Base-by-base conservation (phyloP, 1,140 invertebrate genomes). In the Calycopis cecrops region DNA sequence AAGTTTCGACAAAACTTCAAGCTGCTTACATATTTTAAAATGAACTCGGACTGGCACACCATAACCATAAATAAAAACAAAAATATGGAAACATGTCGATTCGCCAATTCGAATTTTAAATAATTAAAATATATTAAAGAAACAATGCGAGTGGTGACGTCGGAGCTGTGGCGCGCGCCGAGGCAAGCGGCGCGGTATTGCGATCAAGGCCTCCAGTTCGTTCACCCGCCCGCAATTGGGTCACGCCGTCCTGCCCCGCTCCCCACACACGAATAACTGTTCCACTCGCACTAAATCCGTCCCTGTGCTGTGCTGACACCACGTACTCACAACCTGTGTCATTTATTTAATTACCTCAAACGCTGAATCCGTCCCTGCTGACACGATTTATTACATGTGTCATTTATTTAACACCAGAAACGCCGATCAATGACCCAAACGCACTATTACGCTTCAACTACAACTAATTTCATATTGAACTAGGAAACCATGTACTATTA, bases 151-250 rank as follows among this genome's bases (percentile, higher is more conserved):
- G 60, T 63, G 60, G 68, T 77, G 76, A 79, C 73, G 76, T 75
- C 60, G 52, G 55, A 56, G 60, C 49, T 56, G 34, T 38, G 44
- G 63, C 52, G 63, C 35, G 55, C 6, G 57, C 28, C 58, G 52
- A 42, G 57, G 52, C 44, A 60, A 53, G 68, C 63, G 52, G 62
- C 54, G 62, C 62, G 65, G 78, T 77, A 85, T 84, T 81, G 79
- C 82, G 81, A 85, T 82, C 82, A 82, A 85, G 83, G 78, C 82
- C 81, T 66, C 69, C 63, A 68, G 80, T 77, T 84, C 83, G 80
- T 86, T 81, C 76, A 79, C 79, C 78, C 74, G 67, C 55, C 55
- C 52, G 61, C 76, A 79, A 79, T 78, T 83, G 67, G 80, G 80
- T 84, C 80, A 83, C 79, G 73, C 77, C 67, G 68, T 69, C 78